Evolutionary conservation across 2,888 invertebrate genomes (phyloP).

Genomic region (Zele albiditarsus): DNA sequence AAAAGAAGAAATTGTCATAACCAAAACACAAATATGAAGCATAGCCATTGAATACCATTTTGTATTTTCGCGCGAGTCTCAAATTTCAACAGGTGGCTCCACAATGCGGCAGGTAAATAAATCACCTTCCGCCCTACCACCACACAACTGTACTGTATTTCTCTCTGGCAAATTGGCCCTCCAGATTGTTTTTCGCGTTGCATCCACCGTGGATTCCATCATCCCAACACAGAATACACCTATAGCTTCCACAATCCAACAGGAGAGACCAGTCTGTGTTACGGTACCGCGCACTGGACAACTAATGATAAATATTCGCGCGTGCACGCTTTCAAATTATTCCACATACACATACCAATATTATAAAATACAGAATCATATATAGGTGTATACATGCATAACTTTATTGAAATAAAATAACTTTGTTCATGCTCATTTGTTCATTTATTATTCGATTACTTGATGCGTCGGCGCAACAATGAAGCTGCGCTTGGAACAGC

Average conservation of each 20-base stretch:
- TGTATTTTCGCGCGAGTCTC: not conserved
- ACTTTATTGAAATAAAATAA: no score
- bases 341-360: no score
- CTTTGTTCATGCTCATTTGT: no score
- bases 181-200: not conserved
- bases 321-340: no score
- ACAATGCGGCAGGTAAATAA: conserved; percentile 63
- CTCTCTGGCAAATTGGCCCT: not conserved
- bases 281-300: no score
- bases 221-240: not conserved
- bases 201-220: not conserved
- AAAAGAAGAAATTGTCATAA: not conserved
- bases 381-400: no score
- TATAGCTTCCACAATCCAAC: not conserved
- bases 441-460: conserved; percentile 2
- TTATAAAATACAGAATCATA: no score
- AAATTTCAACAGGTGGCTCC: conserved; percentile 64
- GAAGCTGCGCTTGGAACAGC: conserved; percentile 38
- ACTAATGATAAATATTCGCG: no score
- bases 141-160: not conserved
- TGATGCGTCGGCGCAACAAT: conserved; percentile 19
- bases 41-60: no score
- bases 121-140: conserved; percentile 51
- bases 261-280: no score
- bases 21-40: no score